Conservation (phyloP, 2,797 vertebrate species). For the Clarias fuscus region DNA sequence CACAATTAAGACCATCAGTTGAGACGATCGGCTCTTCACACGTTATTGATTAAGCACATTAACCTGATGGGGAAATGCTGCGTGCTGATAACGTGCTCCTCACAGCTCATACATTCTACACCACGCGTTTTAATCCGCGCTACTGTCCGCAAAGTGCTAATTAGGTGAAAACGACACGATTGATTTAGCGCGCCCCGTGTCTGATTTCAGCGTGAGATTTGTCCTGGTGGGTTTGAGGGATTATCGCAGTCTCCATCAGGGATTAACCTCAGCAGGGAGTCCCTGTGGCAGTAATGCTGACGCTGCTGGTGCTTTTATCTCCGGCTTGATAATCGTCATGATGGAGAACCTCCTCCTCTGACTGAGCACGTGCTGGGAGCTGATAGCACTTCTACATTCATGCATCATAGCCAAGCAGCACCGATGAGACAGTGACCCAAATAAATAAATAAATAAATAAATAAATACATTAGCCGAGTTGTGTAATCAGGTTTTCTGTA, state of each 20-base stretch:
- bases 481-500: background rate
- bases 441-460: background rate
- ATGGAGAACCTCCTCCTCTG: background rate
- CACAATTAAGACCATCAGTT: background rate
- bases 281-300: background rate
- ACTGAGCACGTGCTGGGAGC: background rate
- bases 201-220: background rate
- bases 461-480: background rate
- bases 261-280: constrained; percentile 14
- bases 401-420: background rate
- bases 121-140: background rate
- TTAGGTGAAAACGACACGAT: background rate
- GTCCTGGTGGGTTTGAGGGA: background rate
- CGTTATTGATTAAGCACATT: constrained; percentile 17
- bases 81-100: background rate
- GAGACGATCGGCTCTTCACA: background rate
- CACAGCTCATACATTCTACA: background rate
- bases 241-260: background rate
- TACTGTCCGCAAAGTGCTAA: background rate
- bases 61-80: constrained; percentile 8
- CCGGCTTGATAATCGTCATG: background rate
- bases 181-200: background rate
- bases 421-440: background rate
- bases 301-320: background rate
- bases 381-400: background rate